These are phyloP conservation scores for Acanthaster planci DNA, from an alignment of 35 echinoderm and acorn worm species.

Conservation along the genomic window DNA sequence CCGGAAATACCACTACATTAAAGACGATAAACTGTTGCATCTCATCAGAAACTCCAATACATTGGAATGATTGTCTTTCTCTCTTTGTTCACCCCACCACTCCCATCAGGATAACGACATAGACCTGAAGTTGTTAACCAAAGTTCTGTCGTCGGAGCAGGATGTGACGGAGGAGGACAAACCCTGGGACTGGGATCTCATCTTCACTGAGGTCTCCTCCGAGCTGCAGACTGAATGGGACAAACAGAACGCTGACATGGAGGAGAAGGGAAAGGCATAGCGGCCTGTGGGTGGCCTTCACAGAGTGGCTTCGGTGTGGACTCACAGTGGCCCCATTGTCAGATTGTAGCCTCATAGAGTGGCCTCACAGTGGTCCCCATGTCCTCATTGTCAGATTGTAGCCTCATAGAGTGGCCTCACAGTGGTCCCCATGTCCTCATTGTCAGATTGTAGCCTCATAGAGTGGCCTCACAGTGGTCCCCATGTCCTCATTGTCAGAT, in stretches of 20 bases:
- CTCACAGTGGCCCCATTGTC: not conserved
- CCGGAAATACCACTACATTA: too few species aligned
- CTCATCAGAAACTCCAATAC: too few species aligned
- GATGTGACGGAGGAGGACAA: slow-evolving; percentile 94
- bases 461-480: too few species aligned
- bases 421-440: too few species aligned
- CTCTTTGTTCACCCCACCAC: not conserved
- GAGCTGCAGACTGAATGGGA: slow-evolving; percentile 99
- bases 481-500: not conserved
- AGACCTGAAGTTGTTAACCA: slow-evolving; percentile 86
- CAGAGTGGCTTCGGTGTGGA: too few species aligned
- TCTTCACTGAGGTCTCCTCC: slow-evolving; percentile 95
- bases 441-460: not conserved
- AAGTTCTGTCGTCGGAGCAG: slow-evolving; percentile 69
- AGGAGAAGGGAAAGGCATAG: slow-evolving; percentile 36
- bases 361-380: too few species aligned
- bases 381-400: not conserved
- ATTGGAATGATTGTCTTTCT: too few species aligned
- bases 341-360: not conserved
- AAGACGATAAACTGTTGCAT: too few species aligned
- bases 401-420: not conserved
- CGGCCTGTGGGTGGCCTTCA: not conserved
- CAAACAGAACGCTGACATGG: slow-evolving; percentile 46
- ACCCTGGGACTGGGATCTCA: slow-evolving; percentile 95
- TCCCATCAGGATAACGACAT: slow-evolving; percentile 88